Base-by-base conservation (phyloP, 2,888 invertebrate species). In the Chorisops tibialis region DNA sequence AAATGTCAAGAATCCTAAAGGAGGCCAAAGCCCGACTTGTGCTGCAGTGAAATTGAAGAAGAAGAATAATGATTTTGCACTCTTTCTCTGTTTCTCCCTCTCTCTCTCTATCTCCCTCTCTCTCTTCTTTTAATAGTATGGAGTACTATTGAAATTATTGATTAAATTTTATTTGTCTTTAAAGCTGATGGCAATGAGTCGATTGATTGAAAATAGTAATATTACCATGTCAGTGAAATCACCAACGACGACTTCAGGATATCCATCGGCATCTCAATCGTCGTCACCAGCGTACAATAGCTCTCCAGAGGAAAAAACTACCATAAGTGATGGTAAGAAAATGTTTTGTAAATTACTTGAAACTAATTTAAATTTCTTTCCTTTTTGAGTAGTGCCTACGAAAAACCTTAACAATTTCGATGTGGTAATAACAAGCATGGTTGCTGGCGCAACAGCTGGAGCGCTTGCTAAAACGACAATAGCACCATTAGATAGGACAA, bases 401-500 rank as follows among this genome's bases (percentile, higher is more conserved):
- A 22, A 45, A 73, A 74, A 69, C 45, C 73, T 81, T 62, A 76
- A 77, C 62, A 85, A 84, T 70, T 75, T 83, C 24, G 81, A 86
- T 71, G 79, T 83, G 63, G 87, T 94, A 59, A 72, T 88, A 67
- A 91, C 93, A 63, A 96, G 96, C 69, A 82, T 98, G 68, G 78
- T 87, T 52, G 88, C 97, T 0, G 99, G 99, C 35, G 98, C 97
- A 1, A 79, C 88, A 18, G 98, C 99, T 24, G 99, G 99, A 18
- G 96, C 94, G 3, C 70, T 92, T 63, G 98, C 98, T 22, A 99
- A 99, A 81, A 95, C 98, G 0, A 85, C 87, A 49, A 98, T 99
- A 69, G 99, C 99, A 2, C 99, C 99, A 0, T 81, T 99, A 59
- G 99, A 99, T 80, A 83, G 99, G 65, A 93, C 97, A 66, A 99